Evolutionary conservation across 2,888 invertebrate species (phyloP).

Genomic region (Temnothorax ravouxi): DNA sequence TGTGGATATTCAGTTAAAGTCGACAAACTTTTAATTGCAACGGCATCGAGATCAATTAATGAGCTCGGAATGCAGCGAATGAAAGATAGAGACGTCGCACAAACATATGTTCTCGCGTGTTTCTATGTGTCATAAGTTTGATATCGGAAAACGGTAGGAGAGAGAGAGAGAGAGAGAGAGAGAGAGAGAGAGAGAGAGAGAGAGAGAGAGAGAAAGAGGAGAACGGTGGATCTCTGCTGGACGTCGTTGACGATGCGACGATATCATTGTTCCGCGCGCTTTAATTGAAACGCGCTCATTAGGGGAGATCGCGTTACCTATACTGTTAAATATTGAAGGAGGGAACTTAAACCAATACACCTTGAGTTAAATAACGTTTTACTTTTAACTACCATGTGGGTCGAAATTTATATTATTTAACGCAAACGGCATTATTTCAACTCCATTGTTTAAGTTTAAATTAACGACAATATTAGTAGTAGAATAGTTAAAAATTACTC

Average conservation of each 20-base stretch:
- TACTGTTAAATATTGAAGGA: no score
- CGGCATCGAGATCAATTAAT: constrained; percentile 3
- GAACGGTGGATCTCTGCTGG: neutral
- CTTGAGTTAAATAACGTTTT: no score
- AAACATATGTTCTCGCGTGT: neutral
- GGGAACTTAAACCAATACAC: no score
- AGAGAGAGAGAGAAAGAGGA: neutral
- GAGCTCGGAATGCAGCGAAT: neutral
- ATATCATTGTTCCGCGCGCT: neutral
- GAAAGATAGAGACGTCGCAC: neutral
- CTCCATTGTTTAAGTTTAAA: no score
- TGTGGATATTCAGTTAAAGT: no score
- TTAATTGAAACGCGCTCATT: neutral
- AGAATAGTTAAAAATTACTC: no score
- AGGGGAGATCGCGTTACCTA: neutral
- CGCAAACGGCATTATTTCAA: no score
- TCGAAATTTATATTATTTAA: no score
- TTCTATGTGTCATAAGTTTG: constrained; percentile 2
- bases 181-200: neutral
- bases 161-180: neutral
- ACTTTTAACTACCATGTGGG: no score
- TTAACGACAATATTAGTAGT: no score
- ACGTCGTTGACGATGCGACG: neutral
- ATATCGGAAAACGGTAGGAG: neutral
- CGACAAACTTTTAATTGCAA: neutral